phyloP scores from a whole-genome alignment of 2,113 vertebrate genomes.

The Micronycteris hirsuta region DNA sequence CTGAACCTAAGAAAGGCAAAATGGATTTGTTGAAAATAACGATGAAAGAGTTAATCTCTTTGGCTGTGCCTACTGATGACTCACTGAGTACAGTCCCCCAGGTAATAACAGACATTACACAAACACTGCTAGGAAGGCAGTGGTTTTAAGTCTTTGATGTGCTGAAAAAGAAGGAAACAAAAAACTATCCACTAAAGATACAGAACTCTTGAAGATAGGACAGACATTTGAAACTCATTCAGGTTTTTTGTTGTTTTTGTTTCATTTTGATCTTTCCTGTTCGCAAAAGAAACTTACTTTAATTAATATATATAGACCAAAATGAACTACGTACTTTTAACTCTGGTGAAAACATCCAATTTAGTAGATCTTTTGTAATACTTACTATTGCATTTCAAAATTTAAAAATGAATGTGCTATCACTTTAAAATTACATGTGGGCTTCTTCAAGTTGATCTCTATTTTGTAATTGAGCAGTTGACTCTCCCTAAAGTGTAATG shows the following conservation, averaged over 20 bases:
- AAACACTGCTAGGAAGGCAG: neutral
- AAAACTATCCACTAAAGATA: neutral
- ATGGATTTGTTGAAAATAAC: slow-evolving; percentile 91
- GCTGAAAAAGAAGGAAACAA: neutral
- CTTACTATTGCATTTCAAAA: neutral
- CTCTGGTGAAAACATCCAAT: neutral
- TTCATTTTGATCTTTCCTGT: neutral
- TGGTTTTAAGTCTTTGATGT: neutral
- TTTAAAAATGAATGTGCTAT: neutral
- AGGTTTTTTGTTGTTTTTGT: neutral
- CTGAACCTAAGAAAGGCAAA: slow-evolving; percentile 93
- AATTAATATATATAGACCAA: neutral
- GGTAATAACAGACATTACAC: slow-evolving; percentile 79
- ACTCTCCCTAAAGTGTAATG: neutral
- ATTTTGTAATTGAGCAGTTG: slow-evolving; percentile 10
- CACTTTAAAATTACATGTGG: slow-evolving; percentile 1
- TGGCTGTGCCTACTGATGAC: slow-evolving; percentile 83
- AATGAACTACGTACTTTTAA: neutral
- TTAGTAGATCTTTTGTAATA: slow-evolving; percentile 24
- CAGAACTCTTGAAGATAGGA: neutral
- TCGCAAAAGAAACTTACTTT: neutral
- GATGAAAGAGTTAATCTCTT: slow-evolving; percentile 89
- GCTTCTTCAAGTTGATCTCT: neutral
- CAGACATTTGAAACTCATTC: neutral
- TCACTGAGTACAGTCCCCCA: slow-evolving; percentile 87